phyloP scores from a whole-genome alignment of 2,113 vertebrate genomes.

The Australoheros scitulus region DNA sequence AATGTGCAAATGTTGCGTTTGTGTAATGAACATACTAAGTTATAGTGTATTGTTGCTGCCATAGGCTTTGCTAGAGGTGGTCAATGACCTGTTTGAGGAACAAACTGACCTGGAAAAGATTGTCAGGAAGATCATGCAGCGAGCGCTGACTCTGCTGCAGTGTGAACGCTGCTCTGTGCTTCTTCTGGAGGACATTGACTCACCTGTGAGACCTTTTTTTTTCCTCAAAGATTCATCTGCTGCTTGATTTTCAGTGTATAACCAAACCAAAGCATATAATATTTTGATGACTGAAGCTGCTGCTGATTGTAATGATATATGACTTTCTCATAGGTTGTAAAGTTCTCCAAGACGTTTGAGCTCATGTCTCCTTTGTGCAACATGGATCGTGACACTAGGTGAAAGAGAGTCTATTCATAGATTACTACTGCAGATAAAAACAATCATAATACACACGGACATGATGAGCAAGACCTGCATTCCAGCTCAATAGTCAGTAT shows the following conservation, averaged over 20 bases:
- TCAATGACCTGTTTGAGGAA: slow-evolving; percentile 84
- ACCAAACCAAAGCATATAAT: neutral
- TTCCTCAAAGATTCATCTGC: neutral
- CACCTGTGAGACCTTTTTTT: slow-evolving; percentile 71
- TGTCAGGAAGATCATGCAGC: slow-evolving; percentile 85
- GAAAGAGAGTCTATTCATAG: neutral
- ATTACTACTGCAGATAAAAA: neutral
- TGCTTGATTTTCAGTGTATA: neutral
- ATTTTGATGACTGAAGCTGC: neutral
- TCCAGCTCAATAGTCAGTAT: neutral
- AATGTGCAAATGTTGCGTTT: neutral
- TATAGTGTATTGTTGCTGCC: neutral
- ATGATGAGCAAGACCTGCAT: neutral
- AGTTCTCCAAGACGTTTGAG: slow-evolving; percentile 85
- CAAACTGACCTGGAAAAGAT: slow-evolving; percentile 85
- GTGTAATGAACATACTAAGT: neutral
- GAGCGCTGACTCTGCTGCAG: slow-evolving; percentile 81
- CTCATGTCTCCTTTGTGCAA: slow-evolving; percentile 84
- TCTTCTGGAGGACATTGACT: slow-evolving; percentile 83
- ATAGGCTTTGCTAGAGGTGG: slow-evolving; percentile 82
- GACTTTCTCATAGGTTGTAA: slow-evolving; percentile 76
- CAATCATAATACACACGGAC: neutral
- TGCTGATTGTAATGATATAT: neutral
- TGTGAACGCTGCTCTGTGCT: slow-evolving; percentile 85
- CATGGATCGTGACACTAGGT: slow-evolving; percentile 80